A percentile compares a stretch with the other conserved stretches of the same genome.
These are phyloP conservation scores for Pseudorasbora parva DNA, from an alignment of 2,113 vertebrate genomes.

Conservation along the genomic window DNA sequence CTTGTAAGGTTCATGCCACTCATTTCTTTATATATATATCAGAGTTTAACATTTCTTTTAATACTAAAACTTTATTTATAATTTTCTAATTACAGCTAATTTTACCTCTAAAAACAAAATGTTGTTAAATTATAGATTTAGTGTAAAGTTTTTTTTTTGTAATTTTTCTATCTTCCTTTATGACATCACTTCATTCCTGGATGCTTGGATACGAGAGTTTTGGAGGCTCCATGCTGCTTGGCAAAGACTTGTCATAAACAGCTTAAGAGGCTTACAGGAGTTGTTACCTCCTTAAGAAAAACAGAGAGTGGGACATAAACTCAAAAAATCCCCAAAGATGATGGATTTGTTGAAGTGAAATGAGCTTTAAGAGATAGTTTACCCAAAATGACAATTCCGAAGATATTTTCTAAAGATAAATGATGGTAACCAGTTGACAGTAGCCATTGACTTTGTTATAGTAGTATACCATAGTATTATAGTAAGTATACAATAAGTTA, in stretches of 20 bases:
- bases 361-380: not conserved
- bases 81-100: too few relatives aligned
- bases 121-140: not conserved
- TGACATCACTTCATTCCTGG: not conserved
- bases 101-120: too few relatives aligned
- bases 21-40: too few relatives aligned
- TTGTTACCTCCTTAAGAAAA: not conserved
- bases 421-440: too few relatives aligned
- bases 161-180: not conserved
- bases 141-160: not conserved
- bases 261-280: slow-evolving; percentile 6
- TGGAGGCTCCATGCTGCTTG: slow-evolving; percentile 27
- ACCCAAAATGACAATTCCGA: too few relatives aligned
- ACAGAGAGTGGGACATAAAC: not conserved
- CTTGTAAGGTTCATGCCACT: too few relatives aligned
- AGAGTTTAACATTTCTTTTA: not conserved
- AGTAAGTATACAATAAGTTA: too few relatives aligned
- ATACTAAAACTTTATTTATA: too few relatives aligned
- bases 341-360: not conserved
- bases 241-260: slow-evolving; percentile 13
- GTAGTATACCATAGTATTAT: too few relatives aligned
- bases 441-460: too few relatives aligned
- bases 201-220: not conserved
- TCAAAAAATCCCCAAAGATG: not conserved
- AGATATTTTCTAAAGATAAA: too few relatives aligned